Percentiles rank a stretch among this genome's conserved stretches.
Evolutionary conservation across 2,113 vertebrate genomes (phyloP).

Genomic region (Raja brachyura): DNA sequence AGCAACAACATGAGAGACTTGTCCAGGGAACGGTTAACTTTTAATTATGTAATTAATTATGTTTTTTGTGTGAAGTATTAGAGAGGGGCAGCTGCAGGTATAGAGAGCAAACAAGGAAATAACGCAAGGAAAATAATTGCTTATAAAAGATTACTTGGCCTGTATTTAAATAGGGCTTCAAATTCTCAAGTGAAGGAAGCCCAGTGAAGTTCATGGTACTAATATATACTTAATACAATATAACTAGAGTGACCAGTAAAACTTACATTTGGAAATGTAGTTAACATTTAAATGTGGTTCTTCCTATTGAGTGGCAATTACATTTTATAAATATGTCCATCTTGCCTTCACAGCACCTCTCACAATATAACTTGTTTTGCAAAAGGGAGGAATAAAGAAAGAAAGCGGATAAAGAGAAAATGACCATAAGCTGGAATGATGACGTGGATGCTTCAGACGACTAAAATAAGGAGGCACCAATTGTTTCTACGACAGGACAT

Average conservation of each 20-base stretch:
- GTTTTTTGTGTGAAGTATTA: neutral
- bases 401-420: neutral
- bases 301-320: neutral
- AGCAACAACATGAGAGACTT: neutral
- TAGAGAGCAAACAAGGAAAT: neutral
- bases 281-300: neutral
- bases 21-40: neutral
- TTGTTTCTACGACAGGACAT: neutral
- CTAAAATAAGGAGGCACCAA: neutral
- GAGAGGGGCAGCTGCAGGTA: no score
- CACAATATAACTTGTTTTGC: neutral
- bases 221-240: neutral
- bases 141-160: neutral
- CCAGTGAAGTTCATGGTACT: neutral
- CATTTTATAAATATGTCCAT: neutral
- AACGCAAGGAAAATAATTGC: neutral
- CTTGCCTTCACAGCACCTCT: neutral
- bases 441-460: neutral
- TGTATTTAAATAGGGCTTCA: constrained; percentile 17
- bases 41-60: neutral
- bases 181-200: neutral
- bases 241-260: neutral
- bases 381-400: neutral
- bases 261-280: neutral
- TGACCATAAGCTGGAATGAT: neutral